Base-by-base conservation (phyloP, 1,140 invertebrate species). In the Diorhabda sublineata region DNA sequence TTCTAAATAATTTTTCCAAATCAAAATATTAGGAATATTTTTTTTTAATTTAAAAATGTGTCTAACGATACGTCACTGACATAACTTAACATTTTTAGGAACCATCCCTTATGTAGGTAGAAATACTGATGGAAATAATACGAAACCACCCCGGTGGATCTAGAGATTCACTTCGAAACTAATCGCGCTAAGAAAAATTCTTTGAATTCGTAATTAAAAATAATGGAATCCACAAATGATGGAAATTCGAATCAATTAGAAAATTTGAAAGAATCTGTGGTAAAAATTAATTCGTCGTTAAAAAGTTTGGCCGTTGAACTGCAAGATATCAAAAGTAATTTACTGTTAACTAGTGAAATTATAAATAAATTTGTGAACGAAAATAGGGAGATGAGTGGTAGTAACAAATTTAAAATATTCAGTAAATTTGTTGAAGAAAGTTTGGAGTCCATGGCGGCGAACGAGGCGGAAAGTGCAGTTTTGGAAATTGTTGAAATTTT, bases 401-500 rank as follows among this genome's bases (percentile, higher is more conserved):
- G 45, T 7, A 61, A 61, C 26, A 61, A 47, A 52, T 70, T 66
- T 42, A 66, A 66, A 66, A 57, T 64, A 8, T 70, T 70, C 45
- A 64, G 63, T 8, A 70, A 70, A 52, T 70, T 70, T 44, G 64
- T 70, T 3, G 64, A 70, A 42, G 64, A 70, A 42, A 70, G 69
- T 61, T 66, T 70, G 63, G 52, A 44, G 5, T n/a, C 45, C 3
- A 70, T 70, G 69, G 8, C 64, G 26, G 41, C 47, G 42, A 9
- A 45, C 3, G 69, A 70, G 9, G 69, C 69, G 4, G 69, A 70
- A 42, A 66, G 59, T 52, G 64, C 64, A 2, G 69, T 70, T 7
- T 60, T 70, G 60, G 69, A 70, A 66, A 70, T 70, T 56, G 69
- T 70, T n/a, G 69, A 70, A 26, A 56, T 70, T 66, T 61, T 70